These are phyloP conservation scores for Blastobasis adustella DNA, from an alignment of 2,888 invertebrate species.

Conservation along the genomic window DNA sequence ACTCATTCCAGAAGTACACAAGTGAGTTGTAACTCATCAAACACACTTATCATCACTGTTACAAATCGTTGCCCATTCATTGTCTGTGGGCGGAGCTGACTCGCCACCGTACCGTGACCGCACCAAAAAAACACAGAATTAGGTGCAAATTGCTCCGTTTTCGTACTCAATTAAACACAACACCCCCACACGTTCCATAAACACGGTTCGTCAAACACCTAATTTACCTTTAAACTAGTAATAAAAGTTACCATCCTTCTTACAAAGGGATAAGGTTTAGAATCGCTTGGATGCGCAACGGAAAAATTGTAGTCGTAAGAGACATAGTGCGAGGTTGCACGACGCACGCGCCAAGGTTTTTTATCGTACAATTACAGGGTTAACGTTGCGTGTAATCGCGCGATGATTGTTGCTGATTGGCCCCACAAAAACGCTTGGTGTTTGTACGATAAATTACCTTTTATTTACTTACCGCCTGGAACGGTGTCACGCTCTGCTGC, in stretches of 20 bases:
- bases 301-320: background rate
- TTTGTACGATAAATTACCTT: slow-evolving; percentile 17
- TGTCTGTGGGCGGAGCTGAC: too few relatives aligned
- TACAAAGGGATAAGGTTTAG: slow-evolving; percentile 6
- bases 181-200: slow-evolving; percentile 41
- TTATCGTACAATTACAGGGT: slow-evolving; percentile 46
- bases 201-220: slow-evolving; percentile 26
- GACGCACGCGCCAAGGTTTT: slow-evolving; percentile 37
- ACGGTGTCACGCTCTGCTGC: background rate
- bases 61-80: too few relatives aligned
- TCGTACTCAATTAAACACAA: slow-evolving; percentile 44
- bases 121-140: slow-evolving; percentile 20
- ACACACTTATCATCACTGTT: too few relatives aligned
- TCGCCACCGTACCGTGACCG: too few relatives aligned
- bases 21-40: too few relatives aligned
- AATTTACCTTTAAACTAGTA: slow-evolving; percentile 4
- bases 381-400: slow-evolving; percentile 51
- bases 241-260: slow-evolving; percentile 4
- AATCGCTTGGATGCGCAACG: slow-evolving; percentile 1
- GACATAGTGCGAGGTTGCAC: slow-evolving; percentile 27
- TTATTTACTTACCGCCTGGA: background rate
- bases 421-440: slow-evolving; percentile 30
- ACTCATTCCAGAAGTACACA: too few relatives aligned
- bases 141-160: slow-evolving; percentile 43
- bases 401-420: slow-evolving; percentile 43